These are phyloP conservation scores for Junonia oenone DNA, from an alignment of 2,888 invertebrate species.

Conservation along the genomic window DNA sequence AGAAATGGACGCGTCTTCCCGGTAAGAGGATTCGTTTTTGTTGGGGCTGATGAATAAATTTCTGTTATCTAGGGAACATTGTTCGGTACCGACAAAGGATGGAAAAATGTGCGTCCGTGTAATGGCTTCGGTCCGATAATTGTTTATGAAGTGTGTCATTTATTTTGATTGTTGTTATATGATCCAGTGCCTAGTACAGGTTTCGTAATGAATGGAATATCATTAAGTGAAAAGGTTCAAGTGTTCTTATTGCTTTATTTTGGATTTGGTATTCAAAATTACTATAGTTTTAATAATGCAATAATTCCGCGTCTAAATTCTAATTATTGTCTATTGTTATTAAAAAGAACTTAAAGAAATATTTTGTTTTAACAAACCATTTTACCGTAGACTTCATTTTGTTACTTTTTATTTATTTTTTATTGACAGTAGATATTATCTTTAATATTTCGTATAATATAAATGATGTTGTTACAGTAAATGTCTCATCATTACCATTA, in stretches of 20 bases:
- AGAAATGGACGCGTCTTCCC: constrained; percentile 52
- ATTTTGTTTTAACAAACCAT: too few species aligned
- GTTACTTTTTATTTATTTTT: not conserved
- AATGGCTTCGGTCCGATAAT: constrained; percentile 17
- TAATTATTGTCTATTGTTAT: too few species aligned
- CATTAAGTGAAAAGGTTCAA: not conserved
- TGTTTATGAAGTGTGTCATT: constrained; percentile 21
- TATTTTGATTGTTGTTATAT: constrained; percentile 1
- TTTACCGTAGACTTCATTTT: too few species aligned
- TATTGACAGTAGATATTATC: too few species aligned
- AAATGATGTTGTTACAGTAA: too few species aligned
- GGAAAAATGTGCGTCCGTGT: constrained; percentile 22
- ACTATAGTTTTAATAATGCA: too few species aligned
- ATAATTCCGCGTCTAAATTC: too few species aligned
- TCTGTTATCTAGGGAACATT: constrained; percentile 50
- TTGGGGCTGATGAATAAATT: constrained; percentile 57
- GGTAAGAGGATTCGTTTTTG: constrained; percentile 56
- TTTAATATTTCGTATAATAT: too few species aligned
- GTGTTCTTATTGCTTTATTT: too few species aligned
- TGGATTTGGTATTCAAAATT: too few species aligned
- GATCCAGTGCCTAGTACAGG: not conserved
- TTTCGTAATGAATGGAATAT: not conserved
- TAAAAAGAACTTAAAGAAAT: too few species aligned
- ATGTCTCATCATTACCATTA: too few species aligned
- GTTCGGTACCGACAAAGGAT: constrained; percentile 37